Base-by-base conservation (phyloP, 2,888 invertebrate genomes). In the Cerceris ruficornis region DNA sequence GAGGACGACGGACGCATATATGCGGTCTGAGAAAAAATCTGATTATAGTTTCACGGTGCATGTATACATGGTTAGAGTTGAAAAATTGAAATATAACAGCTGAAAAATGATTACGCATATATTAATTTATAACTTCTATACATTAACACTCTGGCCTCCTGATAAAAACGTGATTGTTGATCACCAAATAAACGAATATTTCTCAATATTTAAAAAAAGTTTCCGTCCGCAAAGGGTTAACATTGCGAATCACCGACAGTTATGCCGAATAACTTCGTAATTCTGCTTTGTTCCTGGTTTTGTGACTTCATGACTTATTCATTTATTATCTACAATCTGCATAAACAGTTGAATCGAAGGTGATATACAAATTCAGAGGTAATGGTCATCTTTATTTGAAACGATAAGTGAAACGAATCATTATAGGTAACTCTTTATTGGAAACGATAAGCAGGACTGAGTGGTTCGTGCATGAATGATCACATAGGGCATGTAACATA, bases 231-330 rank as follows among this genome's bases (percentile, higher is more conserved):
- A 50, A 6, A 50, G 6, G 50, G 6, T 50, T n/a, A 13, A 17
- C 11, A 2, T 11, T 13, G 65, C 65, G 75, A 72, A 72, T 72
- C 75, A 72, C 15, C 15, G 13, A 14, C 42, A 9, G 60, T 28
- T 14, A 13, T 58, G 43, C 41, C 64, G 52, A 46, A 43, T 61
- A 43, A 28, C 41, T 71, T 58, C 59, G 59, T 72, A 65, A 72
- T 62, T 75, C 59, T 13, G 52, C 54, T 58, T 42, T 50, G 6
- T n/a, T 49, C 2, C 41, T 6, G 42, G 41, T 43, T 61, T 58
- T 68, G 72, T 68, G 65, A 55, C 73, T 73, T 73, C 42, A n/a
- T 55, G 65, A 73, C 60, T 66, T 73, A 73, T 60, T 73, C 73
- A 72, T 73, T 28, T 2, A 28, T 28, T 28, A 28, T 28, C 4